Conservation (phyloP, 1,140 invertebrate species). For the Babylonia areolata region DNA sequence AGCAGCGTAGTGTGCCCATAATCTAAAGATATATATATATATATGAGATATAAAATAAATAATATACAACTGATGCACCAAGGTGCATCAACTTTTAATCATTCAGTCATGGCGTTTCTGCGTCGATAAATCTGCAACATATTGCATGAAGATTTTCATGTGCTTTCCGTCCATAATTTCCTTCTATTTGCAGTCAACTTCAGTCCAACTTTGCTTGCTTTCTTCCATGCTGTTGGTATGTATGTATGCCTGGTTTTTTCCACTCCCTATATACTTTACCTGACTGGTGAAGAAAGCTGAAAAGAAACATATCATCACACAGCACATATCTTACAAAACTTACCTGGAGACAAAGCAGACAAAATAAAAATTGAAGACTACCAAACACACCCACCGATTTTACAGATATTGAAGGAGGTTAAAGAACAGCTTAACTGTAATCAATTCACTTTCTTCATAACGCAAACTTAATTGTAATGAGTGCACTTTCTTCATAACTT, state of each 20-base stretch:
- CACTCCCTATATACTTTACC: background rate
- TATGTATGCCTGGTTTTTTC: background rate
- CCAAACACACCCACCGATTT: background rate
- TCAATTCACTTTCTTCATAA: too few relatives aligned
- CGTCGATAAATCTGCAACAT: conserved; percentile 60
- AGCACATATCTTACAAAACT: background rate
- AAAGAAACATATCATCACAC: background rate
- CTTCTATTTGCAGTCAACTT: background rate
- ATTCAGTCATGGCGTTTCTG: conserved; percentile 16
- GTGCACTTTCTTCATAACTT: too few relatives aligned
- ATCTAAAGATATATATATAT: background rate
- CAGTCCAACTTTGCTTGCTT: background rate
- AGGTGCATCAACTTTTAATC: conserved; percentile 15
- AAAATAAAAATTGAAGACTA: background rate
- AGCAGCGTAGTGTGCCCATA: conserved; percentile 32
- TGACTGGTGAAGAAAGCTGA: background rate
- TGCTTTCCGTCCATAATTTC: background rate
- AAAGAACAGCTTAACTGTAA: too few relatives aligned
- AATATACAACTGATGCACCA: background rate
- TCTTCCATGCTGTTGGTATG: background rate
- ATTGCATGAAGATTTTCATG: conserved; percentile 55
- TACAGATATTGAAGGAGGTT: too few relatives aligned
- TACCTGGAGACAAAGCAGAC: background rate
- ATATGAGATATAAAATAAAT: background rate
- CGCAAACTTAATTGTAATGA: too few relatives aligned